phyloP scores from a whole-genome alignment of 1,140 invertebrate genomes.

The Zaprionus lachaisei region DNA sequence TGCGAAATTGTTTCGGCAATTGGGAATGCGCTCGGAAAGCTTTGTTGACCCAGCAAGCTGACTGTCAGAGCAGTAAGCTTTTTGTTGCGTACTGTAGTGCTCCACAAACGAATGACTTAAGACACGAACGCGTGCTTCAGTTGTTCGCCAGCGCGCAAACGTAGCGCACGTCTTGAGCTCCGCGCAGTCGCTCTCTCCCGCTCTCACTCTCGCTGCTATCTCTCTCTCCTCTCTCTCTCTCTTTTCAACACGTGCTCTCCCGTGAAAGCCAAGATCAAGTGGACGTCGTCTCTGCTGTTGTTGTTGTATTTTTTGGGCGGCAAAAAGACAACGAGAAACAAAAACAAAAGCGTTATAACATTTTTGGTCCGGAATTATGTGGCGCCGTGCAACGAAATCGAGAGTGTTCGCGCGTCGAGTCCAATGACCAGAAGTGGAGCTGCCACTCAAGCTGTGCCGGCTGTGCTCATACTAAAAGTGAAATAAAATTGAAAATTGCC shows the following conservation, averaged over 20 bases:
- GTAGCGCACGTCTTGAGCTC: constrained; percentile 49
- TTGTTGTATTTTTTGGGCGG: constrained; percentile 23
- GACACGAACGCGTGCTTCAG: constrained; percentile 59
- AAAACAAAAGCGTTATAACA: constrained; percentile 49
- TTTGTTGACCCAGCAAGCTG: background rate
- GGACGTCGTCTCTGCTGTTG: background rate
- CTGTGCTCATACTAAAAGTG: constrained; percentile 33
- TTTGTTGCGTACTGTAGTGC: constrained; percentile 10
- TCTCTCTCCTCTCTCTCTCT: background rate
- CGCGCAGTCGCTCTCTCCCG: background rate
- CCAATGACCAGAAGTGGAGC: constrained; percentile 65
- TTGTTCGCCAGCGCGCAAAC: constrained; percentile 62
- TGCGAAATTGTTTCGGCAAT: background rate
- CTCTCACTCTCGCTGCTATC: background rate
- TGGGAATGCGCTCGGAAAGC: background rate
- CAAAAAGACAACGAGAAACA: constrained; percentile 48
- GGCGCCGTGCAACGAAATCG: constrained; percentile 63
- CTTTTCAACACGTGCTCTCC: constrained; percentile 20
- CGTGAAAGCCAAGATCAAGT: constrained; percentile 51
- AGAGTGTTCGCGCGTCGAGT: constrained; percentile 58
- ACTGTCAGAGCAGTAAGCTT: constrained; percentile 40
- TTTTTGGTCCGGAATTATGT: constrained; percentile 72
- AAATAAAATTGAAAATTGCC: constrained; percentile 15
- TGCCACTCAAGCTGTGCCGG: constrained; percentile 17
- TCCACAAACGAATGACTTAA: constrained; percentile 66